Evolutionary conservation across 1,140 invertebrate species (phyloP).

Genomic region (Sarcophaga bullata): DNA sequence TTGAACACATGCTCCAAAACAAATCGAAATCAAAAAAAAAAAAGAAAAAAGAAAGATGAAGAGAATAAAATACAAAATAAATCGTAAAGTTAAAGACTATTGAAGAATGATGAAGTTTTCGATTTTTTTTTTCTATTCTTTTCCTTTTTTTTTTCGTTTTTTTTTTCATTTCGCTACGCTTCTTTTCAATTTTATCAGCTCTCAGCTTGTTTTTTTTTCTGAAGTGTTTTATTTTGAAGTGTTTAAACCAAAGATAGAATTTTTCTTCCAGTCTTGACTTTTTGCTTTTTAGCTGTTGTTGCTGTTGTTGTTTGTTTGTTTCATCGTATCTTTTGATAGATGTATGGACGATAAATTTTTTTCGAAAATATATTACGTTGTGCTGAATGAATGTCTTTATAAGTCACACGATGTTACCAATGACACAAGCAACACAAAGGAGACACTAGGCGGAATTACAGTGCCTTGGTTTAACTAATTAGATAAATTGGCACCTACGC

Average conservation of each 20-base stretch:
- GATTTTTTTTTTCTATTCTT: neutral
- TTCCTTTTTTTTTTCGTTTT: too few relatives aligned
- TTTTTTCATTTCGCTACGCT: too few relatives aligned
- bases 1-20: slow-evolving; percentile 20
- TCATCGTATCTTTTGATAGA: slow-evolving; percentile 12
- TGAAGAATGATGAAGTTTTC: slow-evolving; percentile 11
- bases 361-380: neutral
- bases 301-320: neutral
- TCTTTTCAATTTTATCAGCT: slow-evolving; percentile 6
- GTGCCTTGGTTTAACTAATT: too few relatives aligned
- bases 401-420: neutral
- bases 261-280: neutral
- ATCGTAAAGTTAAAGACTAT: slow-evolving; percentile 13
- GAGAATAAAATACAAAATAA: neutral
- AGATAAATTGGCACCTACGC: too few relatives aligned
- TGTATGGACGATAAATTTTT: slow-evolving; percentile 26
- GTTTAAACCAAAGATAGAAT: neutral
- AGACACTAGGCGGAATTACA: neutral
- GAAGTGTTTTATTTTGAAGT: neutral
- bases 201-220: neutral
- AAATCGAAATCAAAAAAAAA: neutral
- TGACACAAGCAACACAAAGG: neutral
- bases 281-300: neutral
- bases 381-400: neutral
- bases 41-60: too few relatives aligned